Conservation (phyloP, 2,888 invertebrate species). For the Rhagophthalmus giganteus region DNA sequence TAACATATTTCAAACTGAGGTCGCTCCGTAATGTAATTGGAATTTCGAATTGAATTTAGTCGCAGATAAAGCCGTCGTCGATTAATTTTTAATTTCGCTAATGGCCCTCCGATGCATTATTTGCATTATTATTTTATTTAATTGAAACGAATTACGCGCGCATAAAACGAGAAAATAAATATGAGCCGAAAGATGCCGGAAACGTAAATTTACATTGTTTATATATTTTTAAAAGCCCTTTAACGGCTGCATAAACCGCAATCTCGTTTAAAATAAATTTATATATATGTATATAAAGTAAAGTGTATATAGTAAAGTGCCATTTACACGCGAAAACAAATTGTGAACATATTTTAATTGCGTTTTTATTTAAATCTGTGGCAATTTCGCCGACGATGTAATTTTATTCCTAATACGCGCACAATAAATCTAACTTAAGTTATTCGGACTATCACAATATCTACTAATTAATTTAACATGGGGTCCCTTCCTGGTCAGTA, state of each 20-base stretch:
- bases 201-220: constrained; percentile 22
- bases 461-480: constrained; percentile 21
- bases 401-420: constrained; percentile 3
- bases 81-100: constrained; percentile 7
- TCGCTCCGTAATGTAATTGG: constrained; percentile 43
- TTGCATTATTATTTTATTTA: too few species aligned
- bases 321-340: constrained; percentile 7
- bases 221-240: constrained; percentile 23
- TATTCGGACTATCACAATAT: constrained; percentile 18
- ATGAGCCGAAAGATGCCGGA: constrained; percentile 16
- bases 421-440: constrained; percentile 1
- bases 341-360: constrained; percentile 4
- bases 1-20: constrained; percentile 42
- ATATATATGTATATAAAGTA: too few species aligned
- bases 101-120: constrained; percentile 7
- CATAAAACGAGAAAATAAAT: too few species aligned
- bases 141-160: too few species aligned
- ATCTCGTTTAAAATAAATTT: constrained; percentile 25
- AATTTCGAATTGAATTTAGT: constrained; percentile 36
- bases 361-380: constrained; percentile 12
- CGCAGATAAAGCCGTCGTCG: constrained; percentile 9
- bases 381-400: background rate
- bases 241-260: constrained; percentile 22
- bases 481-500: constrained; percentile 12
- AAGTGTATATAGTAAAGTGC: too few species aligned